Evolutionary conservation across 1,140 invertebrate genomes (phyloP), one percentile per base, ranked within the genome.

Genomic region (Galleria mellonella): DNA sequence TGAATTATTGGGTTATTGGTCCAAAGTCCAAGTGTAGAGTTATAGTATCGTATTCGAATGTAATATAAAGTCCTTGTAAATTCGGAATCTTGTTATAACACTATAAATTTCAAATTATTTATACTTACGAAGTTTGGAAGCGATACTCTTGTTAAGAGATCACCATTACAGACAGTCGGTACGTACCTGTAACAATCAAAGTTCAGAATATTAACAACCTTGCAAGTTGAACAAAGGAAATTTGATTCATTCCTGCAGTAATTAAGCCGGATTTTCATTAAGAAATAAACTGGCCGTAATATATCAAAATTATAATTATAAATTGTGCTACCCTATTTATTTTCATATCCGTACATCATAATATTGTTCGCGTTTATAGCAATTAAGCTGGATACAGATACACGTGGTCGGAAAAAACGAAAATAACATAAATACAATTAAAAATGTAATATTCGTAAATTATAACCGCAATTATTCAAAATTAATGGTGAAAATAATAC

Each of bases 401-500:
- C 57, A 59, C 63, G 64, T 72, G 48, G 46, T 66, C 49, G 54
- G 52, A 47, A 58, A 52, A 63, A 64, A 76, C 65, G 68, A 62
- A 66, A 62, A 17, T 61, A 67, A 64, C 69, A 81, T 81, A 78
- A 85, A 83, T 79, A 74, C 51, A 72, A 78, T 73, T 77, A 69
- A 67, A 71, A 62, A 62, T 63, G 59, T 73, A 72, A 77, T 76
- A 70, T 72, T 69, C 68, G 58, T 65, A 67, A 78, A 78, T 78
- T 75, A 63, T 69, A 59, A 54, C 59, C 42, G 73, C 71, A 79
- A 83, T 85, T 83, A 85, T 50, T 83, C 73, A 78, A 68, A 79
- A 77, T 82, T 83, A 81, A 81, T 79, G 73, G 67, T 69, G 75
- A 82, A 85, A 81, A 78, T 83, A 83, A 85, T 85, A 85, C 76